These are phyloP conservation scores for Brevimyrus niger DNA, from an alignment of 2,113 vertebrate genomes.

Conservation along the genomic window DNA sequence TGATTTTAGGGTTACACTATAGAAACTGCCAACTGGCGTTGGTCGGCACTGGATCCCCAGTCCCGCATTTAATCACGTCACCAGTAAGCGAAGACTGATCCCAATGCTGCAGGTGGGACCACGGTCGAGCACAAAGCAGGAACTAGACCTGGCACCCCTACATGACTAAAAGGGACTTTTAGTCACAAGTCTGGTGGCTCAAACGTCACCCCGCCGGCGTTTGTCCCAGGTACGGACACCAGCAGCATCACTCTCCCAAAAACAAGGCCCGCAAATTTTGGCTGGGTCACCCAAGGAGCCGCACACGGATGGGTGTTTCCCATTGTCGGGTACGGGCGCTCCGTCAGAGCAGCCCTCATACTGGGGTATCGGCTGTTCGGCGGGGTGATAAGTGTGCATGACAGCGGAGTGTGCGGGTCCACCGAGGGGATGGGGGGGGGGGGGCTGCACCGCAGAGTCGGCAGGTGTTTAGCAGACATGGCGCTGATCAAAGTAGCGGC, in stretches of 20 bases:
- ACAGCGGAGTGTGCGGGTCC: constrained; percentile 9
- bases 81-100: not conserved
- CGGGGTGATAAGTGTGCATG: constrained; percentile 33
- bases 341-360: not conserved
- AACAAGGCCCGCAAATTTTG: not conserved
- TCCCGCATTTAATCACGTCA: not conserved
- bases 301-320: not conserved
- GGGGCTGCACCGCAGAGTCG: not conserved
- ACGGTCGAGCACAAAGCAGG: not conserved
- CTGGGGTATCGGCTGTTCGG: constrained; percentile 29
- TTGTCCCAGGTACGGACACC: not conserved
- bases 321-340: constrained; percentile 23
- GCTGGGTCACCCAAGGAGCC: not conserved
- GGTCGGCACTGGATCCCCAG: not conserved
- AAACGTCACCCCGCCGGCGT: not conserved
- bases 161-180: not conserved
- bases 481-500: constrained; percentile 8
- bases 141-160: not conserved
- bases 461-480: constrained; percentile 31
- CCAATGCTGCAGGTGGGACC: not conserved
- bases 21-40: not conserved
- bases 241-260: not conserved
- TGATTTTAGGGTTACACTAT: not conserved
- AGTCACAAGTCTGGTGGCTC: not conserved
- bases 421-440: too few relatives aligned